phyloP scores from a whole-genome alignment of 2,113 vertebrate genomes.

The Stegostoma tigrinum region DNA sequence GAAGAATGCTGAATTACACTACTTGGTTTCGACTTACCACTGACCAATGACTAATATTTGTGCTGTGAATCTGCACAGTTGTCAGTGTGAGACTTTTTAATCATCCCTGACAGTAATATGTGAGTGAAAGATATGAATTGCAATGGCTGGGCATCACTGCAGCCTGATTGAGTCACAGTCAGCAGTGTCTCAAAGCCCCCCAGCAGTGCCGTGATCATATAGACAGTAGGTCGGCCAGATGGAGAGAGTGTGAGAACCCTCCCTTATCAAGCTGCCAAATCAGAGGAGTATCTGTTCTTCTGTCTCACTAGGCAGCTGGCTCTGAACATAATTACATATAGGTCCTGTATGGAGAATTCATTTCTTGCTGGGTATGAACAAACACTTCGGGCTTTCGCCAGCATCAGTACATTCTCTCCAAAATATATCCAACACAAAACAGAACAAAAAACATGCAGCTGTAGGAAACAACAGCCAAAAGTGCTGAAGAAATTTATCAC shows the following conservation, averaged over 20 bases:
- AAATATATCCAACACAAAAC: not conserved
- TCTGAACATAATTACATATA: not conserved
- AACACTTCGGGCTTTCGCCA: not conserved
- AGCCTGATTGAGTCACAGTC: conserved; percentile 15
- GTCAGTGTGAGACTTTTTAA: not conserved
- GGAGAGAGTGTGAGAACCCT: conserved; percentile 30
- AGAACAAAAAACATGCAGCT: not conserved
- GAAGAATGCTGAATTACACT: not conserved
- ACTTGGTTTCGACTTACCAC: not conserved
- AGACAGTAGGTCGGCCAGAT: conserved; percentile 6
- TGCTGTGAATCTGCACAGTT: not conserved
- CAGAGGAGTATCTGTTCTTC: not conserved
- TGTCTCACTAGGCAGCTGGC: conserved; percentile 28
- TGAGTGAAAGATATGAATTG: conserved; percentile 24
- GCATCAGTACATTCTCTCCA: not conserved
- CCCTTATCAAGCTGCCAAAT: not conserved
- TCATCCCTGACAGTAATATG: not conserved
- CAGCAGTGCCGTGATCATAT: not conserved
- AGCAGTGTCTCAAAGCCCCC: conserved; percentile 1
- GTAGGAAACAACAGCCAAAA: no score
- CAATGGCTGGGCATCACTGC: not conserved
- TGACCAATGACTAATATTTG: not conserved
- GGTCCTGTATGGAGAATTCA: not conserved
- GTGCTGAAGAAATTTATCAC: no score
- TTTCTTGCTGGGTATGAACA: not conserved